A percentile compares a stretch with the other conserved stretches of the same genome.
Evolutionary conservation across 2,113 vertebrate genomes (phyloP).

Genomic region (Pedionomus torquatus): DNA sequence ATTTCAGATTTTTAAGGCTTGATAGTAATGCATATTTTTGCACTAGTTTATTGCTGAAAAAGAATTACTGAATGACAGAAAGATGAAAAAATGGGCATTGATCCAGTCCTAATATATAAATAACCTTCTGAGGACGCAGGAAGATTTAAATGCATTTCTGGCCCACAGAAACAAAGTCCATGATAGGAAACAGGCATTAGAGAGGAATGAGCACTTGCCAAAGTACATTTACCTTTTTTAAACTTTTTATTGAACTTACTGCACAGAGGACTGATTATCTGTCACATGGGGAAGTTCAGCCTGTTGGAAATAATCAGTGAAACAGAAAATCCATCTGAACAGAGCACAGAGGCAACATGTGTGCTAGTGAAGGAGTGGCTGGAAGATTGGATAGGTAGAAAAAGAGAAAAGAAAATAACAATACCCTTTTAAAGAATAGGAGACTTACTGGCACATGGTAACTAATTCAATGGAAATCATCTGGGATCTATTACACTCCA

Average conservation of each 20-base stretch:
- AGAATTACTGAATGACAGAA: not conserved
- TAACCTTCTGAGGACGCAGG: not conserved
- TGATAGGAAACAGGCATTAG: not conserved
- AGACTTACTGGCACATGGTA: not conserved
- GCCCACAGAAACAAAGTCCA: not conserved
- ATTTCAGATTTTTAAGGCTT: not conserved
- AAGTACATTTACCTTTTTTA: not conserved
- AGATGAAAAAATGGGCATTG: not conserved
- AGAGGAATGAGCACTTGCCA: not conserved
- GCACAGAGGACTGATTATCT: not conserved
- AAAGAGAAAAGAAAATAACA: not conserved
- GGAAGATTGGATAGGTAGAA: not conserved
- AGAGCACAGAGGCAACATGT: not conserved
- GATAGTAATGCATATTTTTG: not conserved
- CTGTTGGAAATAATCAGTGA: not conserved
- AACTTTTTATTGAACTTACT: not conserved
- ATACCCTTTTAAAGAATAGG: not conserved
- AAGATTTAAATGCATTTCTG: not conserved
- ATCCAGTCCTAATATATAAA: not conserved
- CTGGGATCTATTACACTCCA: not conserved
- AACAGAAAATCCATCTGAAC: not conserved
- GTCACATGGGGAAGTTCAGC: not conserved
- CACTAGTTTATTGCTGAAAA: not conserved
- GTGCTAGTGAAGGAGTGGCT: not conserved
- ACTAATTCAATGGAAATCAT: not conserved